Percentiles rank a stretch among this genome's conserved stretches.
Evolutionary conservation across 2,113 vertebrate species (phyloP).

Genomic region (Paradoxurus hermaphroditus): DNA sequence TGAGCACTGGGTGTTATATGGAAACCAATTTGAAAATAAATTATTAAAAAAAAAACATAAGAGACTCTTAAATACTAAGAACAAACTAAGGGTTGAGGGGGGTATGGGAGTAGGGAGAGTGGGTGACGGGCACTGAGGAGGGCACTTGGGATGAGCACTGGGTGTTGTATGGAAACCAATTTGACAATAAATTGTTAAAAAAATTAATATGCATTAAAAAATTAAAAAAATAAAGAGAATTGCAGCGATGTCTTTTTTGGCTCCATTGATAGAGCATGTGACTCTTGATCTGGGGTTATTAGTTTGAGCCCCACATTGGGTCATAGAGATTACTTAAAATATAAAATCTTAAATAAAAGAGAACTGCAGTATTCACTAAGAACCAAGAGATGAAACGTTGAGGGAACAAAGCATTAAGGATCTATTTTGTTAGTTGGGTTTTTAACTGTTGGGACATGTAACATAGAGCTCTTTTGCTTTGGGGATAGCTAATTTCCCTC

Average conservation of each 20-base stretch:
- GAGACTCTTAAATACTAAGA: too few relatives aligned
- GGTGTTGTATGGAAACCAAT: too few relatives aligned
- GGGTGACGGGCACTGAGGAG: too few relatives aligned
- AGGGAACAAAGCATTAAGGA: not conserved
- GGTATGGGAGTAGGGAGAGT: too few relatives aligned
- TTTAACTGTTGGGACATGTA: not conserved
- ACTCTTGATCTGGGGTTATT: not conserved
- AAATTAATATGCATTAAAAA: too few relatives aligned
- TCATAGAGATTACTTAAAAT: not conserved
- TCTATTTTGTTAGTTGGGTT: not conserved
- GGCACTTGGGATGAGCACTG: too few relatives aligned
- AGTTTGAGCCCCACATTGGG: not conserved
- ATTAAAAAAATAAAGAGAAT: too few relatives aligned
- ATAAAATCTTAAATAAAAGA: not conserved
- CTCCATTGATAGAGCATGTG: not conserved
- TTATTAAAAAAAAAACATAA: too few relatives aligned
- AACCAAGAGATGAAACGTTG: conserved; percentile 3
- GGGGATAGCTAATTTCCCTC: not conserved
- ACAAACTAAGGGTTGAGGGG: too few relatives aligned
- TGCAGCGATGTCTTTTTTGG: not conserved
- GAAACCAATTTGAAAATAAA: too few relatives aligned
- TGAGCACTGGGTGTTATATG: too few relatives aligned
- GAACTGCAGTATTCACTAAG: not conserved
- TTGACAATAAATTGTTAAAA: too few relatives aligned
- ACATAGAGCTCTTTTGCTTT: conserved; percentile 20